Evolutionary conservation across 2,888 invertebrate species (phyloP).

Genomic region (Sarcophaga rosellei): DNA sequence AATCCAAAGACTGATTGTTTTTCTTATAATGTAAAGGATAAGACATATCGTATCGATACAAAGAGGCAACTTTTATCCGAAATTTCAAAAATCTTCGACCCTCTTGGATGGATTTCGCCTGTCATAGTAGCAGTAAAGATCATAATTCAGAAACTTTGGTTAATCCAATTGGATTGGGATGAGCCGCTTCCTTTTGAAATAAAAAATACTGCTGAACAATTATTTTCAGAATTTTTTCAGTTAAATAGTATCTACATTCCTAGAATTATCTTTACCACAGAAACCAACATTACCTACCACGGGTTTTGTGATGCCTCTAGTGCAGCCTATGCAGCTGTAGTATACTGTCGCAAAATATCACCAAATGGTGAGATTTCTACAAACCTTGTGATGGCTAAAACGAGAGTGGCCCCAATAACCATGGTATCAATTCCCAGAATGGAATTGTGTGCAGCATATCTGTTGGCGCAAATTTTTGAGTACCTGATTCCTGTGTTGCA

Average conservation of each 20-base stretch:
- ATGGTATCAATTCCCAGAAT: no score
- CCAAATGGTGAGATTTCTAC: conserved; percentile 18
- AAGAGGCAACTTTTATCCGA: conserved; percentile 46
- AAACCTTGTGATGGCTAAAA: conserved; percentile 45
- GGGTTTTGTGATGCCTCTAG: conserved; percentile 43
- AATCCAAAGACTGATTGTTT: conserved; percentile 9
- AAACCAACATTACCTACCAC: conserved; percentile 10
- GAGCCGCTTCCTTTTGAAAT: conserved; percentile 19
- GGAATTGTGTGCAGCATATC: no score
- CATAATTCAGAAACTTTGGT: conserved; percentile 34
- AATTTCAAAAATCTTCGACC: conserved; percentile 50
- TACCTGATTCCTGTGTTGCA: no score
- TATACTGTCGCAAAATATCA: conserved; percentile 34
- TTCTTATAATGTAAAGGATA: conserved; percentile 20
- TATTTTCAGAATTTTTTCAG: conserved; percentile 9
- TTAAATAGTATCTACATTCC: conserved; percentile 14
- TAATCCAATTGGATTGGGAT: conserved; percentile 20
- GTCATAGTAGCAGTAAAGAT: conserved; percentile 36
- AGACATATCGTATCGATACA: not conserved
- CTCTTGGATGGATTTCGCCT: conserved; percentile 37
- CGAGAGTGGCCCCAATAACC: conserved; percentile 24
- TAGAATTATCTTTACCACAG: no score
- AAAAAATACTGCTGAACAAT: not conserved
- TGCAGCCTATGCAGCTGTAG: conserved; percentile 39
- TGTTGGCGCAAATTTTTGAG: no score